Evolutionary conservation across 1,140 invertebrate genomes (phyloP), one percentile per base, ranked within the genome.

Genomic region (Delia radicum): DNA sequence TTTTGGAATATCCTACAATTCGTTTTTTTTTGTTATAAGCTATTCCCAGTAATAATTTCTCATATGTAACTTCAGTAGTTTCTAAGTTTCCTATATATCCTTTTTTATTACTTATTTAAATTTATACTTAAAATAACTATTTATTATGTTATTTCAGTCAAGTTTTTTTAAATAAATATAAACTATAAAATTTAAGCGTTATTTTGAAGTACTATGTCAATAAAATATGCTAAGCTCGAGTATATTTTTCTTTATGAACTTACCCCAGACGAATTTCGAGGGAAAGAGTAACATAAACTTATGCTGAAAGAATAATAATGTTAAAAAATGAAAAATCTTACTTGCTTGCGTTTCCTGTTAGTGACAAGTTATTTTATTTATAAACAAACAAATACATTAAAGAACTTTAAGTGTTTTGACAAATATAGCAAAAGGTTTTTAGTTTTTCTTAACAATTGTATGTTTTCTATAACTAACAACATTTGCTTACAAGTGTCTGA

Each of bases 331-430:
- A 21, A 6, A 21, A 24, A 15, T 42, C 10, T 13, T 42, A 24
- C 12, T n/a, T 48, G 18, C n/a, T 18, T 21, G 48, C 48, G 18
- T 55, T 55, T 55, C 48, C 48, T 55, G 48, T 55, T 55, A 18
- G 48, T 55, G 48, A 55, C 48, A 55, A 55, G 48, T 18, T 21
- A 21, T 55, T 48, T 55, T 55, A 55, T 55, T 55, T 55, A 55
- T 55, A 55, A 55, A 55, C 48, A 55, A 55, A 55, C 18, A 55
- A 21, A 55, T 21, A 55, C 48, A 55, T 55, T 55, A 55, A 55
- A 55, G 48, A 55, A 55, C 48, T 55, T 55, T 55, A 55, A 55
- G 48, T 55, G 48, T 55, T 55, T 55, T 55, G 48, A 55, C 48
- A 55, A 55, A 55, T 55, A 55, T 55, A 55, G 48, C 48, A 55